These are phyloP conservation scores for Nephrocerus scutellatus DNA, from an alignment of 2,888 invertebrate species.

Conservation along the genomic window DNA sequence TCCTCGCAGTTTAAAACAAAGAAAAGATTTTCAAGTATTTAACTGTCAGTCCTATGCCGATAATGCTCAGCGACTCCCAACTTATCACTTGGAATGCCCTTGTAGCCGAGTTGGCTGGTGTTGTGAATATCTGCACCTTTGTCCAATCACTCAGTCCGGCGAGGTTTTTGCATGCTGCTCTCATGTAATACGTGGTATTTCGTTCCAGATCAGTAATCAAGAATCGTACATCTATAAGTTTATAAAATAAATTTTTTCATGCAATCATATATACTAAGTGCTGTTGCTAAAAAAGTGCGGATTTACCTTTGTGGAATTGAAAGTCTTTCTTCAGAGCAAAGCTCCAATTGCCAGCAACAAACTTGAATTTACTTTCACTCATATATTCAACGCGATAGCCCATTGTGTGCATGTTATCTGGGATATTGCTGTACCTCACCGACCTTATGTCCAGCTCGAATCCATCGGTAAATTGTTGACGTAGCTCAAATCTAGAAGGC, in stretches of 20 bases:
- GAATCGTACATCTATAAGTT: slow-evolving; percentile 45
- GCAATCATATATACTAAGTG: not conserved
- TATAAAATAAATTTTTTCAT: slow-evolving; percentile 1
- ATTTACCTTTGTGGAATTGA: slow-evolving; percentile 43
- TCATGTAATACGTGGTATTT: slow-evolving; percentile 51
- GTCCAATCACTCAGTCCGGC: slow-evolving; percentile 52
- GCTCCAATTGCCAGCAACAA: slow-evolving; percentile 44
- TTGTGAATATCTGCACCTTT: slow-evolving; percentile 39
- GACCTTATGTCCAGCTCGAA: slow-evolving; percentile 46
- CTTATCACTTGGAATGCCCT: slow-evolving; percentile 16
- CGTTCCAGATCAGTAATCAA: slow-evolving; percentile 46
- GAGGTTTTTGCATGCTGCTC: slow-evolving; percentile 51
- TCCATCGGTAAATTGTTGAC: slow-evolving; percentile 40
- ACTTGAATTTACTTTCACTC: slow-evolving; percentile 40
- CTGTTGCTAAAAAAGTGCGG: too few species aligned
- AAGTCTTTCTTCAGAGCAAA: slow-evolving; percentile 42
- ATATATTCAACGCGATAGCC: slow-evolving; percentile 45
- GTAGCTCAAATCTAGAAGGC: slow-evolving; percentile 45
- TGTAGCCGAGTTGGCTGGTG: slow-evolving; percentile 30
- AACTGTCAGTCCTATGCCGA: slow-evolving; percentile 18
- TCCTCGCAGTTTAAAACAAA: too few species aligned
- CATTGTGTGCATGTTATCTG: slow-evolving; percentile 42
- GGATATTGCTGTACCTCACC: slow-evolving; percentile 34
- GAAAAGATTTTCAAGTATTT: slow-evolving; percentile 13
- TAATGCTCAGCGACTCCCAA: slow-evolving; percentile 15